Conservation (phyloP, 2,797 vertebrate genomes). For the Acanthis flammea region DNA sequence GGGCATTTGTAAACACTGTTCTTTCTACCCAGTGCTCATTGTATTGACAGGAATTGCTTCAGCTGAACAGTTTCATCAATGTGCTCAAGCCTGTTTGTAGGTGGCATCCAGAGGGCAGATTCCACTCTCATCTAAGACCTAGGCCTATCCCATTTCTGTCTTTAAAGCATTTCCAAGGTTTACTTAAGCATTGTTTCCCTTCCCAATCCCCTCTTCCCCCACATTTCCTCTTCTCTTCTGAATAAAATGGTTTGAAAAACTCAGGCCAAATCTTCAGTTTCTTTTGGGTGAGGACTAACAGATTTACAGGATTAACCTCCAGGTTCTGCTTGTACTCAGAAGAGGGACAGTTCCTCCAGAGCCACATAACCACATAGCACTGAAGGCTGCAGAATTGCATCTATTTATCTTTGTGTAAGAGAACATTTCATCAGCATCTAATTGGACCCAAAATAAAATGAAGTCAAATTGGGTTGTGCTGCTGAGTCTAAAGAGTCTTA, state of each 20-base stretch:
- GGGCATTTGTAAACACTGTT: slow-evolving; percentile 51
- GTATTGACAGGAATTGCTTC: slow-evolving; percentile 71
- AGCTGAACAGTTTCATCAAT: slow-evolving; percentile 59
- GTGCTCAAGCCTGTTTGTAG: slow-evolving; percentile 61
- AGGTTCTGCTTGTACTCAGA: background rate
- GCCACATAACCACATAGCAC: background rate
- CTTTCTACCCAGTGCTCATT: slow-evolving; percentile 63
- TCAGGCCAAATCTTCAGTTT: background rate
- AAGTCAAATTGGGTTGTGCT: slow-evolving; percentile 36
- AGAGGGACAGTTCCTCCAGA: background rate
- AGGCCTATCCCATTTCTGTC: slow-evolving; percentile 32
- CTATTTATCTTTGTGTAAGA: slow-evolving; percentile 50
- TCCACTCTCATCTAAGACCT: slow-evolving; percentile 49
- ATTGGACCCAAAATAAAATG: slow-evolving; percentile 48
- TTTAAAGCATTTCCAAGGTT: slow-evolving; percentile 66
- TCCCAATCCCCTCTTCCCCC: background rate
- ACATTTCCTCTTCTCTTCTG: background rate
- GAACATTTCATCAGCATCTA: slow-evolving; percentile 66
- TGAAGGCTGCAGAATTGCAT: slow-evolving; percentile 38
- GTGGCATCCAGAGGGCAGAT: slow-evolving; percentile 72
- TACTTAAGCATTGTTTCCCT: slow-evolving; percentile 10
- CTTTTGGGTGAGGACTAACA: slow-evolving; percentile 13
- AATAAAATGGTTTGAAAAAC: background rate
- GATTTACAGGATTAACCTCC: slow-evolving; percentile 21
- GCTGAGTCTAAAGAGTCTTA: slow-evolving; percentile 43